Conservation (phyloP, 2,113 vertebrate species). For the Proteles cristata region DNA sequence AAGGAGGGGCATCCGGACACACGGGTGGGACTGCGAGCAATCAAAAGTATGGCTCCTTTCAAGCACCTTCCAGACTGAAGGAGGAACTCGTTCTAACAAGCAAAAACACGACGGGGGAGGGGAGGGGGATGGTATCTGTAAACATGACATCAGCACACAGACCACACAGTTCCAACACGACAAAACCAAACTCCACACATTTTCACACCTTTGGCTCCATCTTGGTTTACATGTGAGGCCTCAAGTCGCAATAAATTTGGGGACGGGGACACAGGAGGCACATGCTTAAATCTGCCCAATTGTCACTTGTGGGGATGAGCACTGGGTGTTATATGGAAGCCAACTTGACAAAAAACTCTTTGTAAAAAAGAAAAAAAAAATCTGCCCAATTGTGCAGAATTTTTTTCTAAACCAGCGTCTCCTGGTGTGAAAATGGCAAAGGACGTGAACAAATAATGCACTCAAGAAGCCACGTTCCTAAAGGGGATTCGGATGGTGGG, state of each 20-base stretch:
- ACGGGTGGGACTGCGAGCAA: not conserved
- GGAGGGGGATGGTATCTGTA: accelerated
- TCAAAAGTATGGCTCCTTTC: not conserved
- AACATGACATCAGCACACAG: accelerated
- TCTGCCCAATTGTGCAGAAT: not conserved
- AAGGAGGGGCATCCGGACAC: no score
- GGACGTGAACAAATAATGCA: not conserved
- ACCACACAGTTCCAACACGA: not conserved
- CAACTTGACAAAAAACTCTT: no score
- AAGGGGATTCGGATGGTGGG: not conserved
- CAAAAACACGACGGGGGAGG: not conserved
- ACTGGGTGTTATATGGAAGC: no score
- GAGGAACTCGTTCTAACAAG: not conserved
- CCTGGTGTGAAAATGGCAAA: not conserved
- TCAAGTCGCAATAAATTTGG: accelerated
- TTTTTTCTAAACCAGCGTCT: not conserved
- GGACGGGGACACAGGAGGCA: not conserved
- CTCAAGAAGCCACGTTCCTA: no score
- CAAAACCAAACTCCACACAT: not conserved
- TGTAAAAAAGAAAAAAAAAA: no score
- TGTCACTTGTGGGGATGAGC: no score
- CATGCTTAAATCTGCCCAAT: not conserved
- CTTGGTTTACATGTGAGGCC: not conserved
- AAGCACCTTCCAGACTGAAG: not conserved
- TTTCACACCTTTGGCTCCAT: not conserved